Evolutionary conservation across 1,140 invertebrate genomes (phyloP).

Genomic region (Elymnias hypermnestra): DNA sequence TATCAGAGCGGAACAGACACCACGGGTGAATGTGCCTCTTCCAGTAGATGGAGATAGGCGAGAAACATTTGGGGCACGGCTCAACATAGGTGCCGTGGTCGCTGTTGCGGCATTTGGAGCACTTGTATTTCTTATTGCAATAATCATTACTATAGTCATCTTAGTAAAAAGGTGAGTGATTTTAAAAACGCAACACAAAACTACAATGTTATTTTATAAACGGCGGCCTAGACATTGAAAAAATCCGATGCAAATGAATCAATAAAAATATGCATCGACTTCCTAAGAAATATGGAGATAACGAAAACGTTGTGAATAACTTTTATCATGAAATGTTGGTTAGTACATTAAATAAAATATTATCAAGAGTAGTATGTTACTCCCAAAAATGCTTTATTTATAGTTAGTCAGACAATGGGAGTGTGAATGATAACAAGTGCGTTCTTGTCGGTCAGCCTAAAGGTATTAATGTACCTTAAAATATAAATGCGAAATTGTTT

Average conservation of each 20-base stretch:
- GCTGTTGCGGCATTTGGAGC: conserved; percentile 92
- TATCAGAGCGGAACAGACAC: conserved; percentile 74
- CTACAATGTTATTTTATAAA: no score
- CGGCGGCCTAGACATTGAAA: no score
- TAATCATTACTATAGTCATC: conserved; percentile 92
- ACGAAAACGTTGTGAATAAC: no score
- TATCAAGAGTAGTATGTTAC: no score
- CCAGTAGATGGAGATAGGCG: conserved; percentile 81
- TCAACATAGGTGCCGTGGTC: conserved; percentile 92
- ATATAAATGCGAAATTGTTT: conserved; percentile 37
- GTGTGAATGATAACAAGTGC: not conserved
- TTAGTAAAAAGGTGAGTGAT: conserved; percentile 87
- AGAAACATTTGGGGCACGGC: conserved; percentile 82
- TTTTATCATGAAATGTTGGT: no score
- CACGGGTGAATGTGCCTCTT: conserved; percentile 81
- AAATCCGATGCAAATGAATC: no score
- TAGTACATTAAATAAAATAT: no score
- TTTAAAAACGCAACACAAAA: not conserved
- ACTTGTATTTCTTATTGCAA: conserved; percentile 91
- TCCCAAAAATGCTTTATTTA: no score
- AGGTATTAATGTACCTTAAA: conserved; percentile 41
- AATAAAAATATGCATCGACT: no score
- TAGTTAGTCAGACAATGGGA: no score
- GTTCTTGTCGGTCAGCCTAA: conserved; percentile 9
- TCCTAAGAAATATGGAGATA: no score